phyloP scores from a whole-genome alignment of 1,140 invertebrate genomes.

The Eciton burchellii region DNA sequence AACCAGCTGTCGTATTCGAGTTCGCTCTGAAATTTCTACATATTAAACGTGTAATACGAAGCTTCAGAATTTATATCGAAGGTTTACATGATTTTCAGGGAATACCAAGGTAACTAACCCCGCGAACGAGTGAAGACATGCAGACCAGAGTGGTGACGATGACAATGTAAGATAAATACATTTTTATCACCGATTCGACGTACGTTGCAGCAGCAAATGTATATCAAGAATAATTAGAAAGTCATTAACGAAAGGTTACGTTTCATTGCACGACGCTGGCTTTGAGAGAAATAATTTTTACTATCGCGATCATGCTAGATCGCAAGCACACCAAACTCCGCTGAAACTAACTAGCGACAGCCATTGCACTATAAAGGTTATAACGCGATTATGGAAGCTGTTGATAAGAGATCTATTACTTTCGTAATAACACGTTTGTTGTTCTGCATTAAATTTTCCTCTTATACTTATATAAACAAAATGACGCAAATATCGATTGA shows the following conservation, averaged over 20 bases:
- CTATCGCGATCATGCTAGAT: background rate
- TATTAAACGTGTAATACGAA: background rate
- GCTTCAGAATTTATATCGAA: rapidly evolving
- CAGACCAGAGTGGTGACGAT: slow-evolving; percentile 57
- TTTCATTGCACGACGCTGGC: slow-evolving; percentile 6
- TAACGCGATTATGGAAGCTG: background rate
- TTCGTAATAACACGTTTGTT: too few species aligned
- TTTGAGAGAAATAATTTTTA: background rate
- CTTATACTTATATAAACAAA: too few species aligned
- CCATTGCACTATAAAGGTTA: background rate
- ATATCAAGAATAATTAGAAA: slow-evolving; percentile 18
- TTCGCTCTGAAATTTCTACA: slow-evolving; percentile 77
- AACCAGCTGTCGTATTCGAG: slow-evolving; percentile 86
- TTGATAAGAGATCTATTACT: too few species aligned
- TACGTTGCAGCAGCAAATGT: background rate
- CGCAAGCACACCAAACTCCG: background rate
- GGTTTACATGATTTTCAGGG: background rate
- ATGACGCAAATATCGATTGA: too few species aligned
- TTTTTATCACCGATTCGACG: slow-evolving; percentile 38
- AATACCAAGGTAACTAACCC: slow-evolving; percentile 35
- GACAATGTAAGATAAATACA: slow-evolving; percentile 64
- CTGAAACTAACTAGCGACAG: background rate
- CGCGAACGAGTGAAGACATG: slow-evolving; percentile 49
- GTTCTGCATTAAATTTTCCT: too few species aligned
- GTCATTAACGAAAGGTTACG: slow-evolving; percentile 10